Evolutionary conservation across 2,113 vertebrate species (phyloP).

Genomic region (Pipra filicauda): DNA sequence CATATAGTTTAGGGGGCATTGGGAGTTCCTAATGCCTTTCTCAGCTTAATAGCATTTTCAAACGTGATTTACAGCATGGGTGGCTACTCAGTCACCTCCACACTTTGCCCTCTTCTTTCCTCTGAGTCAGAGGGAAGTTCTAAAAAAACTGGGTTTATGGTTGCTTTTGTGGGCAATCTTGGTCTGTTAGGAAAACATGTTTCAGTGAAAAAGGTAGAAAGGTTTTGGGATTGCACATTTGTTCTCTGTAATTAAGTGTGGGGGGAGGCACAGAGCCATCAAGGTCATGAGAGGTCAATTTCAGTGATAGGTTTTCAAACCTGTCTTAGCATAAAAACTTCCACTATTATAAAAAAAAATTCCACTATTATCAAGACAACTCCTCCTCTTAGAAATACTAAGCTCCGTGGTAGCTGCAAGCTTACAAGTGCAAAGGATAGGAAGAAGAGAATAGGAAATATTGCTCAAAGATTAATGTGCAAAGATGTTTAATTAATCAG

Average conservation of each 20-base stretch:
- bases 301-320: neutral
- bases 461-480: neutral
- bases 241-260: neutral
- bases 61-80: neutral
- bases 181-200: neutral
- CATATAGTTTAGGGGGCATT: neutral
- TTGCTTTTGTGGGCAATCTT: neutral
- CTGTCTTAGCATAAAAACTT: neutral
- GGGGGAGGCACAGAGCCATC: neutral
- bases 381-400: neutral
- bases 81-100: neutral
- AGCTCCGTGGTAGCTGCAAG: neutral
- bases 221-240: neutral
- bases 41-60: neutral
- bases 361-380: neutral
- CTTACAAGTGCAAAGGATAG: neutral
- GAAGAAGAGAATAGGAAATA: neutral
- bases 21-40: neutral
- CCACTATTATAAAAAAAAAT: neutral
- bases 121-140: neutral
- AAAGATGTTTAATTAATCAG: slow-evolving; percentile 14
- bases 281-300: neutral
- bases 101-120: neutral
- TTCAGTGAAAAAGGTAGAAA: neutral
- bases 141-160: neutral